Conservation (phyloP, 23 tunicate species). For the Diplosoma virens region DNA sequence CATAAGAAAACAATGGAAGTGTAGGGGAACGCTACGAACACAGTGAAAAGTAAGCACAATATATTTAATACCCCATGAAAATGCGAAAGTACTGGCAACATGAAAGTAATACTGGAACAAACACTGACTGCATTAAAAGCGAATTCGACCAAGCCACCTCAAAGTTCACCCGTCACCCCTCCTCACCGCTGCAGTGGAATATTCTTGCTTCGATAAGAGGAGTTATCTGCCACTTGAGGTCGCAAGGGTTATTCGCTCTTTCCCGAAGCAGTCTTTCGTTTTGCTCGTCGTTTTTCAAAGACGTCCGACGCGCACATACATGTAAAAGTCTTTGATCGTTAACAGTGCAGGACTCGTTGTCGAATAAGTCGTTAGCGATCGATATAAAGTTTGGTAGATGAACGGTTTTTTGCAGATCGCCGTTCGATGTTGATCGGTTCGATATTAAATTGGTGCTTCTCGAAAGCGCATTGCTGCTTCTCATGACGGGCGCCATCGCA, state of each 20-base stretch:
- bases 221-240: constrained; percentile 52
- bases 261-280: constrained; percentile 35
- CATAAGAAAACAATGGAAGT: too few species aligned
- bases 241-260: constrained; percentile 11
- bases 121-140: too few species aligned
- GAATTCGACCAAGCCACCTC: too few species aligned
- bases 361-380: background rate
- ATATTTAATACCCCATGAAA: too few species aligned
- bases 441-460: background rate
- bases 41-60: too few species aligned
- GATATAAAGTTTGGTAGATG: constrained; percentile 47
- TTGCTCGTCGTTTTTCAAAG: constrained; percentile 3
- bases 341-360: background rate
- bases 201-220: constrained; percentile 62
- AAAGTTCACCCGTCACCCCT: too few species aligned
- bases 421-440: background rate
- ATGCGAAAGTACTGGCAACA: too few species aligned
- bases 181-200: constrained; percentile 58
- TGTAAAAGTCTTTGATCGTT: background rate
- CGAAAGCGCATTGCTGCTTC: background rate
- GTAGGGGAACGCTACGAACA: too few species aligned
- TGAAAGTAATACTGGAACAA: too few species aligned
- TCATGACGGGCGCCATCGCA: constrained; percentile 8
- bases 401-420: background rate
- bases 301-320: background rate